Base-by-base conservation (phyloP, 2,113 vertebrate species). In the Pelusios castaneus region DNA sequence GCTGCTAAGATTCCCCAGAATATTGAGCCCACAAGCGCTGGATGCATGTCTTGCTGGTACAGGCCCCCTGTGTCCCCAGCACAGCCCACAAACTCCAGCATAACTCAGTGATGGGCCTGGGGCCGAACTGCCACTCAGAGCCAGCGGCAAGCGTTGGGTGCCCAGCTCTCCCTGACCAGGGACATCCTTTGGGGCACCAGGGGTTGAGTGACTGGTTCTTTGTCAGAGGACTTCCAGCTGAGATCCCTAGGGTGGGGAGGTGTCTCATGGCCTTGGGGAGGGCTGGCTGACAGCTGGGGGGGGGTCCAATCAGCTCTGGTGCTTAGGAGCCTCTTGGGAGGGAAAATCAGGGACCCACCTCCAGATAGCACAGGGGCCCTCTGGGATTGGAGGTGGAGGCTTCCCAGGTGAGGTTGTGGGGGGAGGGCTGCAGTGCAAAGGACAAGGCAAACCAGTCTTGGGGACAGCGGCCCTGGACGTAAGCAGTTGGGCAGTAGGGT, bases 261-360 rank as follows among this genome's bases (percentile, higher is more conserved):
- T n/a, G 31, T 8, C 16, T n/a, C 16, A 19, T 63, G 31, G 3
- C 14, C 58, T 29, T 34, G 58, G 58, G 14, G 29, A 34, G 58
- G 58, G 58, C 13, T 60, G 12, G 2, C 58, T 34, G 29, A 13
- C 58, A 63, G 29, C 58, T 13, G 6, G 31, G 58, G 6, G 31
- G 58, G 6, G 16, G 3, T 22, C 3, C 6, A 11, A 21, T 10
- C 63, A 41, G 56, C 75, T 21, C 0, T 2, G 38, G n/a, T 10
- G 34, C 24, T 78, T 60, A 3, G 13, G 29, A 60, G 27, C 29
- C 58, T 29, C 58, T 31, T 60, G 58, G 58, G 58, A 31, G 29
- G 3, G 27, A 60, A 29, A 5, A 34, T 13, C 29, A 63, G 29
- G 51, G 51, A 52, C 51, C 8, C 51, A 11, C 16, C 51, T 5